A percentile compares a stretch with the other conserved stretches of the same genome.
phyloP scores from a whole-genome alignment of 1,140 invertebrate species.

The Drosophila triauraria region DNA sequence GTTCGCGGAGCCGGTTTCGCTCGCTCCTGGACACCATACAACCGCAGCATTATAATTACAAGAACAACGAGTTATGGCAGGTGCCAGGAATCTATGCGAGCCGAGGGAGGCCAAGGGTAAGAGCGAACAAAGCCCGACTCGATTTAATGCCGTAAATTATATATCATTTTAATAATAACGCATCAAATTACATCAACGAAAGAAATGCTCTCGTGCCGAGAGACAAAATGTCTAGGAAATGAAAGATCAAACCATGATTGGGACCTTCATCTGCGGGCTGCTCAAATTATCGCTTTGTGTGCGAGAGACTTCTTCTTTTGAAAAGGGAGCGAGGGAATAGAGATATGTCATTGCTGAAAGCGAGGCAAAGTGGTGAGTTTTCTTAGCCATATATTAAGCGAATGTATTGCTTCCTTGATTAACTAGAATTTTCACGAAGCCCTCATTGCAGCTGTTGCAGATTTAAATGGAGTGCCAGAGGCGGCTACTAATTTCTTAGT shows the following conservation, averaged over 20 bases:
- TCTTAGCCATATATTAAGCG: slow-evolving; percentile 11
- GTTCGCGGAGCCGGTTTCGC: slow-evolving; percentile 60
- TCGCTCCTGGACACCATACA: slow-evolving; percentile 39
- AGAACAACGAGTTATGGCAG: slow-evolving; percentile 72
- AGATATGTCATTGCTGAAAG: slow-evolving; percentile 38
- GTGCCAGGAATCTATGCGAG: slow-evolving; percentile 44
- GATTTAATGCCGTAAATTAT: slow-evolving; percentile 72
- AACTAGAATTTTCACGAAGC: not conserved
- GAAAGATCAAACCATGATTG: slow-evolving; percentile 45
- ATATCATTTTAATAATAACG: slow-evolving; percentile 81
- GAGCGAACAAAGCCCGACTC: slow-evolving; percentile 56
- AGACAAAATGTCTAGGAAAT: slow-evolving; percentile 34
- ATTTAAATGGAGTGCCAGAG: slow-evolving; percentile 7
- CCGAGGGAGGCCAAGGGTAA: slow-evolving; percentile 20
- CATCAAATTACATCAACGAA: slow-evolving; percentile 71
- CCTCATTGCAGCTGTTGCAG: not conserved
- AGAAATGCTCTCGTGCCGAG: slow-evolving; percentile 17
- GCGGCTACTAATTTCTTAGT: not conserved
- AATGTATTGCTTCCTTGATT: slow-evolving; percentile 18
- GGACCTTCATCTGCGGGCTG: not conserved
- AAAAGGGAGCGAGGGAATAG: slow-evolving; percentile 20
- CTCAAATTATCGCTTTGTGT: slow-evolving; percentile 13
- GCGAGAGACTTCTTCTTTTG: slow-evolving; percentile 18
- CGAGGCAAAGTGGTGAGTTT: slow-evolving; percentile 23
- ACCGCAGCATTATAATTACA: slow-evolving; percentile 63